Base-by-base conservation (phyloP, 2,113 vertebrate species). In the Ardeotis arabs region DNA sequence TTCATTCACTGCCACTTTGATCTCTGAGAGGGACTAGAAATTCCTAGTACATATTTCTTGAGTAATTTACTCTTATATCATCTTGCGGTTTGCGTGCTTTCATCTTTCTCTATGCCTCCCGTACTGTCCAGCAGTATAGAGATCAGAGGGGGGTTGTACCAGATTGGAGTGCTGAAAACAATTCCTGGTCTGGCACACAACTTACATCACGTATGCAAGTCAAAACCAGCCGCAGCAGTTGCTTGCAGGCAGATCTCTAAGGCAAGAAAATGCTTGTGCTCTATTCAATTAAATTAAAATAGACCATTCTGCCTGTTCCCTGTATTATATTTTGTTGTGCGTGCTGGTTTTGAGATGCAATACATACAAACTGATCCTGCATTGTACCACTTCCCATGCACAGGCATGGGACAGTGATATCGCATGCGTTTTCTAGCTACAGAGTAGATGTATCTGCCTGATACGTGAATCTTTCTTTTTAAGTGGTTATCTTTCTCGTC, bases 351-450 rank as follows among this genome's bases (percentile, higher is more conserved):
- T 20, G 33, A 37, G 66, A 31, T 76, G 39, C 14, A 24, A 22
- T 56, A 23, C 20, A 0, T 10, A 4, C 2, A 9, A 20, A 24
- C 52, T 24, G 18, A 9, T n/a, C 29, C 37, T 53, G 25, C 22
- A 0, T 2, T 2, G 28, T 2, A 3, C 19, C 6, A 1, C 31
- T 53, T 75, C 4, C n/a, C 31, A 0, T 4, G 12, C 33, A 27
- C 47, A 2, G 3, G 19, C 5, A 0, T 3, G 14, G 21, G 58
- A 7, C 37, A 47, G 3, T 0, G 2, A 1, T 21, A 11, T 4
- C 2, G 0, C 12, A 0, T 3, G 11, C 6, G 0, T 68, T 83
- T 67, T 41, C 39, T 21, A 12, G 9, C 4, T 82, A 21, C 45
- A 28, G 44, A 58, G 53, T 31, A 22, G 49, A n/a, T 14, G 10